These are phyloP conservation scores for Sitobion miscanthi DNA, from an alignment of 1,140 invertebrate species.

Conservation along the genomic window DNA sequence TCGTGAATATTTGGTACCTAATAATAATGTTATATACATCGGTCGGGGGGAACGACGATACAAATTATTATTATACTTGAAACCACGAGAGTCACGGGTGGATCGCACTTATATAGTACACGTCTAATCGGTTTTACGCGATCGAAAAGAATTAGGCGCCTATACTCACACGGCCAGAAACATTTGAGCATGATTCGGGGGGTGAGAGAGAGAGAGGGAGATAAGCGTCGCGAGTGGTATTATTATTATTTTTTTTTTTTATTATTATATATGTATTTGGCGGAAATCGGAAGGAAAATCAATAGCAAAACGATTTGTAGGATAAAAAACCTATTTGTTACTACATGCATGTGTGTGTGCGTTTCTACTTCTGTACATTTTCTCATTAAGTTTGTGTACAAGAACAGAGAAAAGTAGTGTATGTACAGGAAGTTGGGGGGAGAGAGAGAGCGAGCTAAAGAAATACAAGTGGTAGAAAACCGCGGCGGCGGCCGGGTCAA, in stretches of 20 bases:
- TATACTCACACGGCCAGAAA: neutral
- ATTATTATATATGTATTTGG: conserved; percentile 10
- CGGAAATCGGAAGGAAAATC: conserved; percentile 48
- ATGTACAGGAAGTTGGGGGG: neutral
- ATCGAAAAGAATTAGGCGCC: neutral
- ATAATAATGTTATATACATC: neutral
- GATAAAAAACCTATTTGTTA: conserved; percentile 53
- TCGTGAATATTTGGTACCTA: neutral
- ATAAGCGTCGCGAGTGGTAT: neutral
- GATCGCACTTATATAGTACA: neutral
- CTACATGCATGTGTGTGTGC: neutral
- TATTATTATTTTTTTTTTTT: neutral
- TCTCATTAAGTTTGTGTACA: conserved; percentile 40
- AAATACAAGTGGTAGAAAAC: conserved; percentile 48
- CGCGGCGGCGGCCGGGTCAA: conserved; percentile 40
- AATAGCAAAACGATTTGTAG: conserved; percentile 51
- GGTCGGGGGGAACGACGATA: neutral
- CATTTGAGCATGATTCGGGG: neutral
- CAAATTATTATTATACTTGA: neutral
- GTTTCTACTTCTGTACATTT: conserved; percentile 35
- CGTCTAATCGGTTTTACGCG: neutral
- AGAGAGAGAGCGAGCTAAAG: neutral
- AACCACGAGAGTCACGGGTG: neutral
- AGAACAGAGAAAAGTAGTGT: conserved; percentile 1
- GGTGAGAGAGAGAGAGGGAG: no score